phyloP scores from a whole-genome alignment of 2,113 vertebrate genomes.

The Hippocampus zosterae region DNA sequence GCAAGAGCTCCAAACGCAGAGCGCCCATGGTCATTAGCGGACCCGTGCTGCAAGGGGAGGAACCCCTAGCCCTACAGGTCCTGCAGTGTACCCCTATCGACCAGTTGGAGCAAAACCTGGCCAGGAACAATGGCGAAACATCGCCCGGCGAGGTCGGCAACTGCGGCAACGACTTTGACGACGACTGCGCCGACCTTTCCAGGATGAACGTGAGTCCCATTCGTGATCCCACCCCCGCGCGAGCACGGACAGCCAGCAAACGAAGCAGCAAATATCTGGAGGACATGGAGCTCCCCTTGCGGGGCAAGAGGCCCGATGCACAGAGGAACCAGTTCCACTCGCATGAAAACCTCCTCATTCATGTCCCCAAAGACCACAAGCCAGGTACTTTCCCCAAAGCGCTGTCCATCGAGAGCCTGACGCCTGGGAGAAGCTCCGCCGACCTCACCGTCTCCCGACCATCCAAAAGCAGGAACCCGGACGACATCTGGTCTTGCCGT shows the following conservation, averaged over 20 bases:
- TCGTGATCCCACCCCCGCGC: constrained; percentile 52
- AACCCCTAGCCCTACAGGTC: constrained; percentile 78
- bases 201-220: constrained; percentile 30
- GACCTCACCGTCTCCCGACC: constrained; percentile 29
- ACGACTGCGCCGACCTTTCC: constrained; percentile 23
- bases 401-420: constrained; percentile 92
- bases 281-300: constrained; percentile 80
- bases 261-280: constrained; percentile 80
- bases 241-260: constrained; percentile 77
- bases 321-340: constrained; percentile 83
- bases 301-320: constrained; percentile 66
- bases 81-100: constrained; percentile 81
- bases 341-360: constrained; percentile 88
- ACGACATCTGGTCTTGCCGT: constrained; percentile 39
- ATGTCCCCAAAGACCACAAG: constrained; percentile 95
- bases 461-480: constrained; percentile 20
- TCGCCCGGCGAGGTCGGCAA: constrained; percentile 13
- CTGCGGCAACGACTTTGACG: constrained; percentile 2
- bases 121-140: constrained; percentile 23
- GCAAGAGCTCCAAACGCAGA: constrained; percentile 67
- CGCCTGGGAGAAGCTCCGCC: constrained; percentile 63
- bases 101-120: constrained; percentile 62
- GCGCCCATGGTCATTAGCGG: constrained; percentile 78
- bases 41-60: constrained; percentile 83
- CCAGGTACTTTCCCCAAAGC: constrained; percentile 97